A percentile compares a stretch with the other conserved stretches of the same genome.
phyloP scores from a whole-genome alignment of 2,113 vertebrate species.

The Oryzias melastigma region DNA sequence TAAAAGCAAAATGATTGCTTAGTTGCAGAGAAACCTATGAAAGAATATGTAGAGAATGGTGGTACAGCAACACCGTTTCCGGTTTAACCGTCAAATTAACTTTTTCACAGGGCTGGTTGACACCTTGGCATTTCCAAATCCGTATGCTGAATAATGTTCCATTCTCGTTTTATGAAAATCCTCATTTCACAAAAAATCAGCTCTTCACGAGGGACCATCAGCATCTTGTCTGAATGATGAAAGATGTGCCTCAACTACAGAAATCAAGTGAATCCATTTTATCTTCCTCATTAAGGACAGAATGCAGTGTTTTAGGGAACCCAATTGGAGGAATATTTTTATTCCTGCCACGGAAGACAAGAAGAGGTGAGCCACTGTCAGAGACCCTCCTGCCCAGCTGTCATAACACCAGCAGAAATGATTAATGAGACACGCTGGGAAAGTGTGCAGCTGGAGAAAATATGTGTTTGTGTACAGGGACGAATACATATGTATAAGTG shows the following conservation, averaged over 20 bases:
- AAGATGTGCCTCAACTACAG: not conserved
- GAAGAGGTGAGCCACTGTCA: conserved; percentile 49
- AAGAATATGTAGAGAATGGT: too few species aligned
- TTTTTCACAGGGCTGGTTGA: too few species aligned
- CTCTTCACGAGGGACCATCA: too few species aligned
- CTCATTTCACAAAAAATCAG: too few species aligned
- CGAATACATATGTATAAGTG: not conserved
- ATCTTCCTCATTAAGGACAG: conserved; percentile 8
- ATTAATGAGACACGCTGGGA: conserved; percentile 54
- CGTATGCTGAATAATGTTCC: too few species aligned
- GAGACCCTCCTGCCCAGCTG: conserved; percentile 45
- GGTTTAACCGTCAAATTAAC: too few species aligned
- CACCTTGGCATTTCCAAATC: too few species aligned
- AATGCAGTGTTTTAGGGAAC: conserved; percentile 5
- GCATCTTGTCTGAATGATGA: not conserved
- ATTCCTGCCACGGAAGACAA: conserved; percentile 23
- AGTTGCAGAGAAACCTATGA: too few species aligned
- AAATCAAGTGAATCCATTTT: not conserved
- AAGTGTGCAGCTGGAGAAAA: conserved; percentile 10
- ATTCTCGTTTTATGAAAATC: too few species aligned
- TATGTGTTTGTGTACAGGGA: conserved; percentile 10
- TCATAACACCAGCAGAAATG: conserved; percentile 50
- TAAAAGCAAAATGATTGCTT: too few species aligned
- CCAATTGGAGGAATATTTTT: conserved; percentile 36
- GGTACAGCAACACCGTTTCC: too few species aligned